These are phyloP conservation scores for Epiperipatus broadwayi DNA, from an alignment of 2,888 invertebrate genomes.

Conservation along the genomic window DNA sequence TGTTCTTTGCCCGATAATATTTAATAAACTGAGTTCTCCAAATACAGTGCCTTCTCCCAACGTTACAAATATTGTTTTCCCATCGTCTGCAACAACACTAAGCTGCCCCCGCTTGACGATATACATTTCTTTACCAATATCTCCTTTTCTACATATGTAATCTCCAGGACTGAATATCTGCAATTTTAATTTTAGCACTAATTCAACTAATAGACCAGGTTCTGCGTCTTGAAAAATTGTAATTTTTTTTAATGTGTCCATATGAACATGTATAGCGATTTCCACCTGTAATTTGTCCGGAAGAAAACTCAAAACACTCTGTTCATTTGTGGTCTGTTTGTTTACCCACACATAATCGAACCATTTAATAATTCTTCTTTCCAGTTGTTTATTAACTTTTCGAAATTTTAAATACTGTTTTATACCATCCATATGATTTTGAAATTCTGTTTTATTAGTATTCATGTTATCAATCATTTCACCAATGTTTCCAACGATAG, in stretches of 20 bases:
- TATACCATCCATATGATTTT: constrained; percentile 84
- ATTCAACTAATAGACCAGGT: constrained; percentile 73
- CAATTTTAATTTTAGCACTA: constrained; percentile 70
- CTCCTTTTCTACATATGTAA: constrained; percentile 87
- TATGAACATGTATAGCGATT: constrained; percentile 87
- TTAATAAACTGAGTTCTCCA: constrained; percentile 67
- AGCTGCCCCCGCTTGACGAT: constrained; percentile 80
- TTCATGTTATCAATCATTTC: constrained; percentile 81
- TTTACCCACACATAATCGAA: constrained; percentile 88
- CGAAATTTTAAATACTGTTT: constrained; percentile 91
- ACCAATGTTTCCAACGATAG: constrained; percentile 87
- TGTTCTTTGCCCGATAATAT: constrained; percentile 79
- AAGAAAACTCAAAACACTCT: constrained; percentile 54
- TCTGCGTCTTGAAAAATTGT: constrained; percentile 89
- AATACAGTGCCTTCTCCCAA: constrained; percentile 82
- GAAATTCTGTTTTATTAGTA: constrained; percentile 78
- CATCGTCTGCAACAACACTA: constrained; percentile 73
- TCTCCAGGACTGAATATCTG: constrained; percentile 92
- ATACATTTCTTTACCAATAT: constrained; percentile 95
- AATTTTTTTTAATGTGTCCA: constrained; percentile 74
- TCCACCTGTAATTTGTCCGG: constrained; percentile 88
- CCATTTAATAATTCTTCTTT: constrained; percentile 67
- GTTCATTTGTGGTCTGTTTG: constrained; percentile 64
- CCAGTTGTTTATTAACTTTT: constrained; percentile 53
- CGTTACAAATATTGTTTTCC: constrained; percentile 63